Conservation (phyloP, 2,888 invertebrate genomes). For the Euzophera pinguis region DNA sequence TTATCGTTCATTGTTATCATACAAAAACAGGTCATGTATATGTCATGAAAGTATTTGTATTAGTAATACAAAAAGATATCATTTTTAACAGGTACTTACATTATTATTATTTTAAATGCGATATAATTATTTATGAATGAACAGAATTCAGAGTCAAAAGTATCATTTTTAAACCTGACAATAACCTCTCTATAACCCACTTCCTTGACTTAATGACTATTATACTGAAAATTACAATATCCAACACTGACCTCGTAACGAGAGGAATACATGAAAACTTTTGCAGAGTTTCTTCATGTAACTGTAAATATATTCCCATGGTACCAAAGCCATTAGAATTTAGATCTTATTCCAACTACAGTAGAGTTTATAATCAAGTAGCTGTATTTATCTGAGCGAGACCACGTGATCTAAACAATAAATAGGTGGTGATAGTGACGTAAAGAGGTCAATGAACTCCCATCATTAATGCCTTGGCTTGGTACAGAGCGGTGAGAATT, state of each 20-base stretch:
- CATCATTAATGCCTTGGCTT: slow-evolving; percentile 1
- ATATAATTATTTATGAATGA: too few species aligned
- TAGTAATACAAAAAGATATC: too few species aligned
- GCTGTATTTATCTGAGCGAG: neutral
- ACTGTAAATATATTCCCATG: slow-evolving; percentile 1
- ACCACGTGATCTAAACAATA: slow-evolving; percentile 3
- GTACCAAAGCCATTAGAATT: neutral
- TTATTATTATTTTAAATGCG: too few species aligned
- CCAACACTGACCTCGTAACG: slow-evolving; percentile 5
- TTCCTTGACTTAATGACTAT: neutral
- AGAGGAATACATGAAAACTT: neutral
- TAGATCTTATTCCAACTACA: neutral
- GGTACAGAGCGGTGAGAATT: neutral
- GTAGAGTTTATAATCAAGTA: neutral
- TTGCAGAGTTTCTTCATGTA: neutral
- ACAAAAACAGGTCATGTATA: too few species aligned
- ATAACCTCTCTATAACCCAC: neutral
- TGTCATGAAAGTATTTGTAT: too few species aligned
- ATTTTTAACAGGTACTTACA: too few species aligned
- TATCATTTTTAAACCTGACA: too few species aligned
- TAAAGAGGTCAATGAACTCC: slow-evolving; percentile 2
- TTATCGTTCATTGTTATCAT: too few species aligned
- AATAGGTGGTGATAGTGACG: neutral
- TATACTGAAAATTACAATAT: slow-evolving; percentile 6
- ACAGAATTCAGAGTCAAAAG: too few species aligned